phyloP scores from a whole-genome alignment of 2,113 vertebrate species.

The Phylloscopus whistleri region DNA sequence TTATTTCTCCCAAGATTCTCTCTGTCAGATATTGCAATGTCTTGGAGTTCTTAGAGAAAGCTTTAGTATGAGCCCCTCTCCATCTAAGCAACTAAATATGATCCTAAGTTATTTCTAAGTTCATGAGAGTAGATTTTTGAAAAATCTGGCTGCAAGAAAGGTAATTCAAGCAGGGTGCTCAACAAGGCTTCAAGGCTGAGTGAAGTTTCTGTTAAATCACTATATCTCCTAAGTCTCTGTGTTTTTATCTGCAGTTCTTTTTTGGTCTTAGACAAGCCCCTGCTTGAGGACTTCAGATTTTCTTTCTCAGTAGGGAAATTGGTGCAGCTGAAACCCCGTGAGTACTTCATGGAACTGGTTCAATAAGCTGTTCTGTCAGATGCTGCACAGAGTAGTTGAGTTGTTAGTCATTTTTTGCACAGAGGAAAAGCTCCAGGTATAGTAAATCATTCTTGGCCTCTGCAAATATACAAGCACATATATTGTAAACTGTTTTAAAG shows the following conservation, averaged over 20 bases:
- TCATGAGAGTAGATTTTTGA: background rate
- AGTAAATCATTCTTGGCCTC: conserved; percentile 36
- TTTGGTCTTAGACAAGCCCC: background rate
- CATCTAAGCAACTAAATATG: background rate
- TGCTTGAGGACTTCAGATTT: background rate
- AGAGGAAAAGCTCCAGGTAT: conserved; percentile 35
- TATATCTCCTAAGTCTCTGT: background rate
- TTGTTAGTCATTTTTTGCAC: conserved; percentile 18
- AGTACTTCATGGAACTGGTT: background rate
- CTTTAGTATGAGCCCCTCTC: background rate
- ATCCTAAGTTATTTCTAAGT: background rate
- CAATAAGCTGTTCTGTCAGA: conserved; percentile 46
- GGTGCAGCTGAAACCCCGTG: background rate
- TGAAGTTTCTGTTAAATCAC: background rate
- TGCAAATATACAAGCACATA: conserved; percentile 33
- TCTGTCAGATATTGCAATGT: background rate
- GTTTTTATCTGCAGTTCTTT: background rate
- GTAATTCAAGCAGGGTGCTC: background rate
- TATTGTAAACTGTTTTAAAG: conserved; percentile 57
- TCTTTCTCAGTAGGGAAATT: background rate
- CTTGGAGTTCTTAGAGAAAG: background rate
- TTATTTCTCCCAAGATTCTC: background rate
- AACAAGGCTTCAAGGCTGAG: background rate
- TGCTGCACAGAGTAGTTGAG: background rate
- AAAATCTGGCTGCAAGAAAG: background rate